A percentile compares a stretch with the other conserved stretches of the same genome.
Conservation (phyloP, 2,888 invertebrate species). For the Papilio protenor region DNA sequence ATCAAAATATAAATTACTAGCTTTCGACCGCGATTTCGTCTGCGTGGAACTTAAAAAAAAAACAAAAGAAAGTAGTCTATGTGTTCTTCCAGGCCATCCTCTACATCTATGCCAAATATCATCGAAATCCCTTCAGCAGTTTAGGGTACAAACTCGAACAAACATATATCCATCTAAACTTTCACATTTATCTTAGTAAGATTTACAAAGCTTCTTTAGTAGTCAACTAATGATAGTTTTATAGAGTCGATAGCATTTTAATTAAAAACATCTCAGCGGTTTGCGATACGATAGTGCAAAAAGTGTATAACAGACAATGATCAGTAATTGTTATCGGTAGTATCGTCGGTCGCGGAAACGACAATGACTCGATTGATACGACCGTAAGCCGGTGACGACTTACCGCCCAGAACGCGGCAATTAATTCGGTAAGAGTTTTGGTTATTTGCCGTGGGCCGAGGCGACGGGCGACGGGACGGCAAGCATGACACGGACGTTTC, state of each 20-base stretch:
- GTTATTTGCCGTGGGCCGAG: slow-evolving; percentile 62
- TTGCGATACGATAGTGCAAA: slow-evolving; percentile 38
- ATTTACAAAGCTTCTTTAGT: not conserved
- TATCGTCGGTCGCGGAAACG: slow-evolving; percentile 56
- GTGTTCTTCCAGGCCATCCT: too few relatives aligned
- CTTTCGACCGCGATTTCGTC: too few relatives aligned
- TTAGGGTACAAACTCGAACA: too few relatives aligned
- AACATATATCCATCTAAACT: too few relatives aligned
- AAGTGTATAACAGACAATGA: slow-evolving; percentile 51
- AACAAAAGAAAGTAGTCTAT: too few relatives aligned
- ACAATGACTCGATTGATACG: slow-evolving; percentile 55
- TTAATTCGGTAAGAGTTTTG: slow-evolving; percentile 77
- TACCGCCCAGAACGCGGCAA: slow-evolving; percentile 79
- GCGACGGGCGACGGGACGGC: slow-evolving; percentile 48
- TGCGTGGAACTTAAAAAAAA: too few relatives aligned
- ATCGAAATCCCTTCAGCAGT: not conserved
- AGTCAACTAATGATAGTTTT: slow-evolving; percentile 7
- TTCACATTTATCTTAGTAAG: not conserved
- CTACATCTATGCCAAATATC: too few relatives aligned
- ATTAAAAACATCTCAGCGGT: slow-evolving; percentile 20
- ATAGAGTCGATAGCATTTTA: slow-evolving; percentile 20
- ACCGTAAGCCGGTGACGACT: slow-evolving; percentile 64
- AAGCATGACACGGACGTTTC: slow-evolving; percentile 77
- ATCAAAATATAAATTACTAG: too few relatives aligned
- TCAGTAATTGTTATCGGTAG: slow-evolving; percentile 56